These are phyloP conservation scores for Malthinus seriepunctatus DNA, from an alignment of 2,888 invertebrate genomes.

Conservation along the genomic window DNA sequence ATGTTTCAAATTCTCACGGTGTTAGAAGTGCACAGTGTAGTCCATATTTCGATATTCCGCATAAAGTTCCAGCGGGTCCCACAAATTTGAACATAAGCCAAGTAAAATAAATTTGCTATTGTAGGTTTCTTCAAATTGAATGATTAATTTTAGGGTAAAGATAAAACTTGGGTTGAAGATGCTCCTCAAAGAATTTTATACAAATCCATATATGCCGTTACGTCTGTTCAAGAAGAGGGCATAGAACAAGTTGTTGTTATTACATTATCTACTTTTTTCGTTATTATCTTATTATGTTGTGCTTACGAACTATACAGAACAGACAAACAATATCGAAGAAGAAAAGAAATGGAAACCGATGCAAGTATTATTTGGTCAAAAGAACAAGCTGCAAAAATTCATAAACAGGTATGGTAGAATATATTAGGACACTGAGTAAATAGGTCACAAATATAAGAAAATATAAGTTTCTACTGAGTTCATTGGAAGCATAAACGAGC, in stretches of 20 bases:
- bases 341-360: slow-evolving; percentile 76
- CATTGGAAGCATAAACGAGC: no score
- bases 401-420: slow-evolving; percentile 31
- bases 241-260: slow-evolving; percentile 79
- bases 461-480: no score
- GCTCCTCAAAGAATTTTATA: slow-evolving; percentile 78
- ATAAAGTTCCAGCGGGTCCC: slow-evolving; percentile 62
- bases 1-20: slow-evolving; percentile 85
- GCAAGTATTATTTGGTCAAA: slow-evolving; percentile 74
- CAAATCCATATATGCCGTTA: slow-evolving; percentile 72
- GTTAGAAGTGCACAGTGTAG: slow-evolving; percentile 86
- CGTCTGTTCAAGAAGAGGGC: slow-evolving; percentile 77
- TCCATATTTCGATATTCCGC: slow-evolving; percentile 69
- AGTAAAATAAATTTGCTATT: slow-evolving; percentile 49
- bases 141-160: slow-evolving; percentile 63
- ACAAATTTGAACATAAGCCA: slow-evolving; percentile 62
- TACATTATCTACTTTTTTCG: slow-evolving; percentile 74
- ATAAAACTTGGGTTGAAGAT: slow-evolving; percentile 83
- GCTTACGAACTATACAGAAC: slow-evolving; percentile 77
- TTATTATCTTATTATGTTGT: slow-evolving; percentile 68
- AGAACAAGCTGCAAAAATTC: slow-evolving; percentile 68
- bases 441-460: no score
- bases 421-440: no score
- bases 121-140: no score
- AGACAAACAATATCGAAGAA: slow-evolving; percentile 72